Base-by-base conservation (phyloP, 2,797 vertebrate species). In the Otolemur crassicaudatus region DNA sequence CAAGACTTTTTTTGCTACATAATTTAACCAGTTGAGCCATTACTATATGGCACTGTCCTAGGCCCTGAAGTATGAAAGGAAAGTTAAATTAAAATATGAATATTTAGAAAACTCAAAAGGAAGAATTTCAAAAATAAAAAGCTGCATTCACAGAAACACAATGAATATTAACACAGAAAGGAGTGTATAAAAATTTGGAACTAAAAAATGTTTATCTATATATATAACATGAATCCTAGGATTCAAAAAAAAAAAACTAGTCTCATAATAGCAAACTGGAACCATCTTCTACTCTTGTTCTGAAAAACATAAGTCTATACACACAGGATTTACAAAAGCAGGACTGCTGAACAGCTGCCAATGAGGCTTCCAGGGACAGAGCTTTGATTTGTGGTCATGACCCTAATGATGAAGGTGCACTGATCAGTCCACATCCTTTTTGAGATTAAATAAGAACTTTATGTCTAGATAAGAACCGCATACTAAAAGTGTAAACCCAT, bases 41-140 rank as follows among this genome's bases (percentile, higher is more conserved):
- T 86, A 72, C 34, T 34, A 86, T 61, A 29, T 49, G 11, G 40
- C 29, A 89, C 23, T 77, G 58, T 70, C 49, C 61, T 56, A 49
- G n/a, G 16, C 22, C 34, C 5, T 77, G 46, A 43, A 49, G 65
- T 27, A 69, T 31, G 79, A 70, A 94, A 90, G 22, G 1, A 34
- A 90, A 79, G 22, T 88, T 86, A 87, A 87, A 82, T 80, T 69
- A 95, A 94, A 96, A 88, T 49, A 92, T n/a, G 53, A 49, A 60
- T 58, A 27, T 61, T 87, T 73, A 67, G 88, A 85, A 43, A 92
- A 34, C 37, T 22, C 69, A 82, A 93, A 92, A 91, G 70, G 27
- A 40, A 86, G 37, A 91, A 80, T 60, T 90, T 94, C 49, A 90
- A 95, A 87, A 87, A 87, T 27, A 69, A 93, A 83, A 94, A 80